phyloP scores from a whole-genome alignment of 1,140 invertebrate species.

The Amyelois transitella region DNA sequence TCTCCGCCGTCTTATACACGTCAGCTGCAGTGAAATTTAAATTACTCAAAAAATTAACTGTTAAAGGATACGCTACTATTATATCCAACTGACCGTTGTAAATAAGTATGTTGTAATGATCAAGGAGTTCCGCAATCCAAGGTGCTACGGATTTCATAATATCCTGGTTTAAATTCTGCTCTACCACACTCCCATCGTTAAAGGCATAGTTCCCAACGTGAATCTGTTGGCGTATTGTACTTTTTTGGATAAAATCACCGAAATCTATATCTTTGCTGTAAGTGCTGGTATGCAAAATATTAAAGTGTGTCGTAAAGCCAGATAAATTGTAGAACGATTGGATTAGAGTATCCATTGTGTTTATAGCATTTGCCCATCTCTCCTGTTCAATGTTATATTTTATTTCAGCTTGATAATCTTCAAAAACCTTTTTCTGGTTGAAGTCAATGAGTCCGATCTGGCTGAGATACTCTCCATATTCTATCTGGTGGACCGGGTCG shows the following conservation, averaged over 20 bases:
- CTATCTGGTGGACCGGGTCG: slow-evolving; percentile 82
- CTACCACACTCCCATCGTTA: background rate
- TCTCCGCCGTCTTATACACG: slow-evolving; percentile 76
- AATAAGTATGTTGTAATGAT: slow-evolving; percentile 77
- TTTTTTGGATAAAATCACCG: slow-evolving; percentile 75
- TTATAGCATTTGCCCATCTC: no score
- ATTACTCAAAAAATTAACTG: slow-evolving; percentile 78
- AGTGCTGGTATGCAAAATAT: background rate
- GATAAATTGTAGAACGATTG: no score
- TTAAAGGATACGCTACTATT: slow-evolving; percentile 83
- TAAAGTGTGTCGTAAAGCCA: no score
- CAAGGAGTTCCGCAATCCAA: slow-evolving; percentile 79
- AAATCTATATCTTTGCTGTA: slow-evolving; percentile 45
- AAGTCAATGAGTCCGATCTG: slow-evolving; percentile 82
- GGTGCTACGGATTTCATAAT: slow-evolving; percentile 75
- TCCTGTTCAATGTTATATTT: background rate
- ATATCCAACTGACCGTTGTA: slow-evolving; percentile 88
- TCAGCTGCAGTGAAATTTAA: slow-evolving; percentile 78
- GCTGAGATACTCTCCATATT: slow-evolving; percentile 85
- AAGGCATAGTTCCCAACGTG: slow-evolving; percentile 86
- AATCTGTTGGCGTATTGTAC: slow-evolving; percentile 77
- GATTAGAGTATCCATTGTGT: no score
- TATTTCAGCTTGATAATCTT: slow-evolving; percentile 70
- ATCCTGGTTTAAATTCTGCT: background rate
- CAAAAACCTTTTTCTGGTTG: slow-evolving; percentile 74